Percentiles rank a stretch among this genome's conserved stretches.
These are phyloP conservation scores for Nezara viridula DNA, from an alignment of 2,888 invertebrate species.

Conservation along the genomic window DNA sequence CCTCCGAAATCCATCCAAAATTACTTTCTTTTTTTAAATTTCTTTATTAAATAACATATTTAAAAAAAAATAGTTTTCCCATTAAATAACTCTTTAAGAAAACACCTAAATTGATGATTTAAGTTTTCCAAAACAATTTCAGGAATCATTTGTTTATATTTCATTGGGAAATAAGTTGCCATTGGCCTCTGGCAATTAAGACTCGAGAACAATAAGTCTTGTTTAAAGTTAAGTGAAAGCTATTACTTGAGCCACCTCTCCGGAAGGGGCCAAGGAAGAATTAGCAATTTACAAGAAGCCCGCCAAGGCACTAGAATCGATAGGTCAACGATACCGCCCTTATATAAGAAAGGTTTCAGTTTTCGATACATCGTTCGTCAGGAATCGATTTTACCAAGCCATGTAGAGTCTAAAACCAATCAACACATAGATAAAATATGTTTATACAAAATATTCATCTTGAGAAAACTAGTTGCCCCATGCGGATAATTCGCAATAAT, in stretches of 20 bases:
- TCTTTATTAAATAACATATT: no score
- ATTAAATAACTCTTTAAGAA: not conserved
- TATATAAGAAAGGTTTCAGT: not conserved
- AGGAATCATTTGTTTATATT: not conserved
- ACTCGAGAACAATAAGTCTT: not conserved
- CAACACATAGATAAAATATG: no score
- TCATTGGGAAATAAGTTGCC: not conserved
- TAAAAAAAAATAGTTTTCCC: no score
- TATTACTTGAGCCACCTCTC: not conserved
- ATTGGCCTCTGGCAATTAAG: not conserved
- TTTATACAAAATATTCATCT: no score
- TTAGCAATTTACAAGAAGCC: slow-evolving; percentile 32
- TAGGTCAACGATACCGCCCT: not conserved
- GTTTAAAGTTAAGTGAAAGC: not conserved
- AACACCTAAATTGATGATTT: not conserved
- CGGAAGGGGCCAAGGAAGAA: not conserved
- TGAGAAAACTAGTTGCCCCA: no score
- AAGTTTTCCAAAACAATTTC: not conserved
- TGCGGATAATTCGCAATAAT: no score
- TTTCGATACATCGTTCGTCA: not conserved
- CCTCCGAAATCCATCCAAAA: no score
- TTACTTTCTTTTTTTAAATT: no score
- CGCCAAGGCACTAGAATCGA: not conserved
- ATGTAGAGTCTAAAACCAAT: no score
- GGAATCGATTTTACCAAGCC: not conserved